Evolutionary conservation across 2,888 invertebrate genomes (phyloP).

Genomic region (Scrobipalpa atriplicella): DNA sequence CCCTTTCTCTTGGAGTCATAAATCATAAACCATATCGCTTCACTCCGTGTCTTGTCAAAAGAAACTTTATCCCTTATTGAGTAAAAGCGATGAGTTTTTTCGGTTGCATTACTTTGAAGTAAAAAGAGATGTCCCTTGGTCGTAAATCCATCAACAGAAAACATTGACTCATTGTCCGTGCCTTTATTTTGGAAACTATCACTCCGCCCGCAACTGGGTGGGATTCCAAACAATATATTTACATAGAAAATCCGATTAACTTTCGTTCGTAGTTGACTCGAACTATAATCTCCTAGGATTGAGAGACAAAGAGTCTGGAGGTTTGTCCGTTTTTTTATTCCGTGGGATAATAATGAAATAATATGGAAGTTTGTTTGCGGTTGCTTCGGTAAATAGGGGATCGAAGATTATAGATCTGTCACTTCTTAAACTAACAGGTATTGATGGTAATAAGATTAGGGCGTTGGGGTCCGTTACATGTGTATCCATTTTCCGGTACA

Average conservation of each 20-base stretch:
- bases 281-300: slow-evolving; percentile 52
- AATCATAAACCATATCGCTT: slow-evolving; percentile 46
- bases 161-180: slow-evolving; percentile 47
- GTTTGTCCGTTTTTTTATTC: slow-evolving; percentile 51
- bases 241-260: slow-evolving; percentile 73
- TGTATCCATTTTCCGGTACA: slow-evolving; percentile 8
- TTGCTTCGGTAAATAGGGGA: slow-evolving; percentile 49
- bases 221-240: slow-evolving; percentile 67
- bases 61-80: slow-evolving; percentile 34
- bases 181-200: slow-evolving; percentile 42
- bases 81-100: slow-evolving; percentile 30
- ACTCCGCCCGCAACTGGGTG: slow-evolving; percentile 52
- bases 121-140: slow-evolving; percentile 48
- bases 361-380: slow-evolving; percentile 54
- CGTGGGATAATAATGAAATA: slow-evolving; percentile 50
- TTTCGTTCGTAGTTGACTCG: slow-evolving; percentile 53
- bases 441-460: slow-evolving; percentile 52
- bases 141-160: slow-evolving; percentile 60
- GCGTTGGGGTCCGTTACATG: slow-evolving; percentile 27
- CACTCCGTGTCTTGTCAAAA: slow-evolving; percentile 34
- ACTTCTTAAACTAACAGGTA: slow-evolving; percentile 44
- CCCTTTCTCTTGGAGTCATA: slow-evolving; percentile 38
- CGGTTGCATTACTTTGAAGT: slow-evolving; percentile 37
- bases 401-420: slow-evolving; percentile 45
- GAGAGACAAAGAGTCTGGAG: slow-evolving; percentile 51